A percentile compares a stretch with the other conserved stretches of the same genome.
phyloP scores from a whole-genome alignment of 2,888 invertebrate genomes.

The Agrochola lota region DNA sequence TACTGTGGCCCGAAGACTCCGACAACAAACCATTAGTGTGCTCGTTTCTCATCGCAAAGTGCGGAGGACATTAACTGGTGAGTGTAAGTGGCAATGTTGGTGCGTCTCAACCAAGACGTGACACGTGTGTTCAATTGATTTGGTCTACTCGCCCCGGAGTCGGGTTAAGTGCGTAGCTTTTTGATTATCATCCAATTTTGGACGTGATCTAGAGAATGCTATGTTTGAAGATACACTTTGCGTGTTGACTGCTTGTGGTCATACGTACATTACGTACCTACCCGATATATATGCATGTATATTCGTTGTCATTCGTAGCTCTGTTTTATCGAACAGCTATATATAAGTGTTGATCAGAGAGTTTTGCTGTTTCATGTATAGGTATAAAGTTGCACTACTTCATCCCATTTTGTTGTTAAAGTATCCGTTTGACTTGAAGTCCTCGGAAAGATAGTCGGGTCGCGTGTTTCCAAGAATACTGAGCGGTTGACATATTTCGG shows the following conservation, averaged over 20 bases:
- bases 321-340: not conserved
- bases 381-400: not conserved
- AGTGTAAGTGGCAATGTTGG: conserved; percentile 67
- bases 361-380: conserved; percentile 23
- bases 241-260: not conserved
- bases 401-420: conserved; percentile 14
- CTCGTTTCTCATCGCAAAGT: conserved; percentile 75
- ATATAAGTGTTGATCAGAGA: conserved; percentile 1
- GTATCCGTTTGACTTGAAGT: conserved; percentile 25
- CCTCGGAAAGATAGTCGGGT: conserved; percentile 2
- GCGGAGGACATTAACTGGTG: conserved; percentile 74
- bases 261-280: not conserved
- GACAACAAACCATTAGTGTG: conserved; percentile 77
- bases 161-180: conserved; percentile 50
- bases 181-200: conserved; percentile 61
- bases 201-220: conserved; percentile 34
- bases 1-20: conserved; percentile 52
- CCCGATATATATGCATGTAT: not conserved
- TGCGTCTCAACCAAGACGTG: conserved; percentile 71
- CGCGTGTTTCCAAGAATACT: conserved; percentile 8
- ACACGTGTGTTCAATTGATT: conserved; percentile 81
- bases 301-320: not conserved
- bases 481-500: conserved; percentile 29
- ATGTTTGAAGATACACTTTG: conserved; percentile 6
- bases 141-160: conserved; percentile 61